A percentile compares a stretch with the other conserved stretches of the same genome.
Evolutionary conservation across 2,888 invertebrate species (phyloP).

Genomic region (Aromia moschata): DNA sequence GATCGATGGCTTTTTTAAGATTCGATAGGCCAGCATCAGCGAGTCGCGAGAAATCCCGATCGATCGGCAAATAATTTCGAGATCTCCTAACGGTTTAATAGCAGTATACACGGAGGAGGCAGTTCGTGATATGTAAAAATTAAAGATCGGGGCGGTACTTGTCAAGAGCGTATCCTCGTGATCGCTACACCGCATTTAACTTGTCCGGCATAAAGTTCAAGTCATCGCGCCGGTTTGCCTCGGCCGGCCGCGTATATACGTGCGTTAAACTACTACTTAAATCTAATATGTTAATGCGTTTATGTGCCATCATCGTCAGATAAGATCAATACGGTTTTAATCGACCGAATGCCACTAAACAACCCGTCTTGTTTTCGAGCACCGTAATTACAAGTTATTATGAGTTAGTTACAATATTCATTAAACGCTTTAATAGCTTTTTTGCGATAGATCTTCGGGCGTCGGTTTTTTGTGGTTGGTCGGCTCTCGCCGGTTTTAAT

Average conservation of each 20-base stretch:
- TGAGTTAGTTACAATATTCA: constrained; percentile 33
- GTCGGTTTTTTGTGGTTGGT: no score
- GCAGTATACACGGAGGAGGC: constrained; percentile 42
- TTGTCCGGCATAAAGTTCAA: constrained; percentile 46
- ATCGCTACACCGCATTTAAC: constrained; percentile 52
- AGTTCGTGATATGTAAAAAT: constrained; percentile 45
- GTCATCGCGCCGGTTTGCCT: constrained; percentile 42
- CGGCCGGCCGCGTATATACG: constrained; percentile 7
- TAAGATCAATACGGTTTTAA: constrained; percentile 51
- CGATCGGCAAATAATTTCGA: constrained; percentile 40
- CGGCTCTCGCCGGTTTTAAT: no score
- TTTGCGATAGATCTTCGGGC: no score
- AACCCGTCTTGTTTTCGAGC: constrained; percentile 30
- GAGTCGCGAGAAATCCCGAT: constrained; percentile 46
- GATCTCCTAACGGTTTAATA: constrained; percentile 50
- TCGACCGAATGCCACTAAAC: constrained; percentile 44
- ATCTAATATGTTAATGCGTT: constrained; percentile 44
- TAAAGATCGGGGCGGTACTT: constrained; percentile 47
- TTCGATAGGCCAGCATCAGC: no score
- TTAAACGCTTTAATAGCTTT: constrained; percentile 33
- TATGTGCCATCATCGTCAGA: constrained; percentile 40
- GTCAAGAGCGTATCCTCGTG: constrained; percentile 49
- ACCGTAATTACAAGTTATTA: constrained; percentile 36
- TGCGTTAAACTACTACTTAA: constrained; percentile 45
- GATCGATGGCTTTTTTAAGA: no score